Evolutionary conservation across 2,113 vertebrate species (phyloP), one percentile per base, ranked within the genome.

Genomic region (Furnarius figulus): DNA sequence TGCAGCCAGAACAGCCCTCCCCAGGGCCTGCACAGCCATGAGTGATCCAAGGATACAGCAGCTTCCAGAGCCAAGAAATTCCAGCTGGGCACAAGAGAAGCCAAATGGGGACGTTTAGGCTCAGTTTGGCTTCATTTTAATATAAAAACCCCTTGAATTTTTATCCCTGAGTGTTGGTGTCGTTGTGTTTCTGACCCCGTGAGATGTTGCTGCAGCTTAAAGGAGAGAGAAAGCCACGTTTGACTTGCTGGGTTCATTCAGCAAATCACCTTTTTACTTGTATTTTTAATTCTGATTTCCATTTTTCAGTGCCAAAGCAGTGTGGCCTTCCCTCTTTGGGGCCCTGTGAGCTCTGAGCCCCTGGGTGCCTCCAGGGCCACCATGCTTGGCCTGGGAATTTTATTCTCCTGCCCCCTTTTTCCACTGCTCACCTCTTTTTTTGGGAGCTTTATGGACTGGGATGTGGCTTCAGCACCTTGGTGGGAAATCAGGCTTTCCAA

Each of bases 131-230:
- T 61, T 35, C 22, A 0, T 58, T 89, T 70, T 56, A 3, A 40
- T 8, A 8, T 1, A 5, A 23, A 77, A 68, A 50, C 14, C 8
- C 0, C 1, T 0, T 16, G 19, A 0, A 25, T 61, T 67, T 30
- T 81, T 8, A 14, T 7, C 22, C 37, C 62, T 8, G 10, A 27
- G 7, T 8, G 0, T 23, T 13, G 16, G 13, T 31, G 10, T 14
- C 0, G 14, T 10, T 8, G 14, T 46, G 35, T 25, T 53, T 25
- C 19, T 27, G 13, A 25, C 4, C 49, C 18, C 5, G 0, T 2
- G 0, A 7, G 46, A 7, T 14, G 35, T 7, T 7, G 3, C 61
- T 33, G 67, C 28, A 17, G 33, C 22, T 31, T 0, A 28, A 33
- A 28, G 19, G 52, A n/a, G 46, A 12, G 15, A 50, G 21, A n/a